These are phyloP conservation scores for Hippocampus kuda DNA, from an alignment of 2,797 vertebrate genomes.

Conservation along the genomic window DNA sequence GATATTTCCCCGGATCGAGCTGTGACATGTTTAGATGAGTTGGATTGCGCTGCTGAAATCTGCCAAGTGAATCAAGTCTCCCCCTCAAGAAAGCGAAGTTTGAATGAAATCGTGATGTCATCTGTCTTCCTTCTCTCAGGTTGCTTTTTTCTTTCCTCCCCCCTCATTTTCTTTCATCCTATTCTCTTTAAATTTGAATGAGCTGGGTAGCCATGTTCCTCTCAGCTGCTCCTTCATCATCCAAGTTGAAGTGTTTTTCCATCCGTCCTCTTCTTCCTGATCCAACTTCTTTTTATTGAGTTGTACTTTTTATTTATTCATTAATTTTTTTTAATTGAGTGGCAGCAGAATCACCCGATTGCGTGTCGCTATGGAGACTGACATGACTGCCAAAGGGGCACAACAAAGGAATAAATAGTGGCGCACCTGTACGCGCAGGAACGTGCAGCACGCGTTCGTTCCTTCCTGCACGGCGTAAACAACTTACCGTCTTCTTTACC, in stretches of 20 bases:
- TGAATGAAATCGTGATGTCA: too few species aligned
- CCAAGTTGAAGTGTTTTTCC: background rate
- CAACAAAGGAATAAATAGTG: background rate
- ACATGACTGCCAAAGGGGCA: background rate
- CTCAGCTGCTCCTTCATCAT: background rate
- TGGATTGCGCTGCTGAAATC: too few species aligned
- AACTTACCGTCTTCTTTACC: conserved; percentile 4
- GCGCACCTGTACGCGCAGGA: background rate
- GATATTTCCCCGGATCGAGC: too few species aligned
- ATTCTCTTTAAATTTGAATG: too few species aligned
- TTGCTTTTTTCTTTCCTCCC: too few species aligned
- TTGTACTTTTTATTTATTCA: too few species aligned
- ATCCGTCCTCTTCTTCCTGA: background rate
- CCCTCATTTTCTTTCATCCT: too few species aligned
- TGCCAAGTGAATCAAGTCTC: too few species aligned
- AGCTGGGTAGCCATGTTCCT: too few species aligned
- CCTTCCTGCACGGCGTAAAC: conserved; percentile 12
- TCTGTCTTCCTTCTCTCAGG: too few species aligned
- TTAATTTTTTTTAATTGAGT: background rate
- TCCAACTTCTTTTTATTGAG: background rate
- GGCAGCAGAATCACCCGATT: background rate
- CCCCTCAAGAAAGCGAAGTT: too few species aligned
- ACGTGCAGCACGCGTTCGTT: background rate
- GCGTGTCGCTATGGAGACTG: conserved; percentile 1
- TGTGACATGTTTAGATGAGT: too few species aligned